Evolutionary conservation across 2,888 invertebrate genomes (phyloP).

Genomic region (Cepaea hortensis): DNA sequence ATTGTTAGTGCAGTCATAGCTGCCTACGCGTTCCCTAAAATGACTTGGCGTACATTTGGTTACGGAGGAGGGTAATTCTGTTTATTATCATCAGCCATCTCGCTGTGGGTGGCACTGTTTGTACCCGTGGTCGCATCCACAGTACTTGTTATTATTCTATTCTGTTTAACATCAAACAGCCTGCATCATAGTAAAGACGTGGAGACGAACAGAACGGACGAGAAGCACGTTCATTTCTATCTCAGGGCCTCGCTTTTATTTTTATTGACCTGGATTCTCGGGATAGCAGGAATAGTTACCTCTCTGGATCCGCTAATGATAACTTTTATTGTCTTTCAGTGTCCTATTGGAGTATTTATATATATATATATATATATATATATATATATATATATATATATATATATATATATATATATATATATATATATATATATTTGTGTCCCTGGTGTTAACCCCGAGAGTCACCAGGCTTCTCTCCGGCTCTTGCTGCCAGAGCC

Average conservation of each 20-base stretch:
- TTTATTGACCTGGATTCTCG: slow-evolving; percentile 29
- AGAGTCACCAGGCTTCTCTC: slow-evolving; percentile 38
- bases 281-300: background rate
- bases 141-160: background rate
- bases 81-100: slow-evolving; percentile 14
- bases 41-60: slow-evolving; percentile 2
- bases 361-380: too few species aligned
- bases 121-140: slow-evolving; percentile 12
- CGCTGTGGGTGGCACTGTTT: slow-evolving; percentile 32
- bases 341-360: slow-evolving; percentile 29
- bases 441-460: slow-evolving; percentile 36
- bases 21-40: background rate
- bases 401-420: too few species aligned
- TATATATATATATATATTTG: slow-evolving; percentile 40
- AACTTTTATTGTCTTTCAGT: slow-evolving; percentile 27
- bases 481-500: slow-evolving; percentile 36
- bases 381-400: too few species aligned
- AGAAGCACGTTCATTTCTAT: slow-evolving; percentile 40
- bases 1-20: slow-evolving; percentile 25
- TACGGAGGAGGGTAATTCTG: slow-evolving; percentile 30
- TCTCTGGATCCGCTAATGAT: slow-evolving; percentile 8
- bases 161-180: slow-evolving; percentile 23
- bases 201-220: slow-evolving; percentile 28
- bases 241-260: slow-evolving; percentile 23
- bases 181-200: slow-evolving; percentile 35